phyloP scores from a whole-genome alignment of 2,888 invertebrate species.

The Drosophila hamatofila region DNA sequence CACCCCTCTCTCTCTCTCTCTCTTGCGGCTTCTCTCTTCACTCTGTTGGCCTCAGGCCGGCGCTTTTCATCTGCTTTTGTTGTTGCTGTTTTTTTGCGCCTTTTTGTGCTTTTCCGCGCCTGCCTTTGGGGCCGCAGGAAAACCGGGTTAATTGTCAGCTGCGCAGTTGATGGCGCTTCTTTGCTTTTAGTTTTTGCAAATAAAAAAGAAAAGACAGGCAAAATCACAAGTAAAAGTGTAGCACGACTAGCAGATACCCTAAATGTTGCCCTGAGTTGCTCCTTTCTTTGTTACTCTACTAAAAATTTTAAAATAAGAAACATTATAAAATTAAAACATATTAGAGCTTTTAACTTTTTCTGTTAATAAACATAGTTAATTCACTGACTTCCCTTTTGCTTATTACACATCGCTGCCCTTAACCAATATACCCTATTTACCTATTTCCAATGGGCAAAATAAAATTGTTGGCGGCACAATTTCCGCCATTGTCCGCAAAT shows the following conservation, averaged over 20 bases:
- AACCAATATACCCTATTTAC: background rate
- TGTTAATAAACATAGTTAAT: background rate
- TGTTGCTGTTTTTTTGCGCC: conserved; percentile 5
- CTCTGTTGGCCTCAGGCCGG: conserved; percentile 6
- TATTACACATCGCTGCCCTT: background rate
- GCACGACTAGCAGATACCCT: background rate
- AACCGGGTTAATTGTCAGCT: conserved; percentile 67
- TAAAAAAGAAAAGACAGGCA: background rate
- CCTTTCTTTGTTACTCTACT: too few relatives aligned
- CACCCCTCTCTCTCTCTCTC: background rate
- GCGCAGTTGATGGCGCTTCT: conserved; percentile 37
- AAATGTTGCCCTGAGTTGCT: background rate
- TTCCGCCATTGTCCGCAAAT: conserved; percentile 46
- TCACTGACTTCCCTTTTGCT: background rate
- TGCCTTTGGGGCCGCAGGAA: conserved; percentile 26
- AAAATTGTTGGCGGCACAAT: conserved; percentile 38
- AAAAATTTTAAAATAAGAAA: too few relatives aligned
- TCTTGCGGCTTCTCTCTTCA: background rate
- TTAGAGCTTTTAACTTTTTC: too few relatives aligned
- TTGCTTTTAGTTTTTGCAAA: conserved; percentile 18
- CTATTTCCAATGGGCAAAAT: background rate
- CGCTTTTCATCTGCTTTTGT: conserved; percentile 16
- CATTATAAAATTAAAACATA: too few relatives aligned
- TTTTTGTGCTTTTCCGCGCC: conserved; percentile 23
- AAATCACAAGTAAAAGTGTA: background rate